Conservation (phyloP, 2,888 invertebrate genomes). For the Cheilosia pagana region DNA sequence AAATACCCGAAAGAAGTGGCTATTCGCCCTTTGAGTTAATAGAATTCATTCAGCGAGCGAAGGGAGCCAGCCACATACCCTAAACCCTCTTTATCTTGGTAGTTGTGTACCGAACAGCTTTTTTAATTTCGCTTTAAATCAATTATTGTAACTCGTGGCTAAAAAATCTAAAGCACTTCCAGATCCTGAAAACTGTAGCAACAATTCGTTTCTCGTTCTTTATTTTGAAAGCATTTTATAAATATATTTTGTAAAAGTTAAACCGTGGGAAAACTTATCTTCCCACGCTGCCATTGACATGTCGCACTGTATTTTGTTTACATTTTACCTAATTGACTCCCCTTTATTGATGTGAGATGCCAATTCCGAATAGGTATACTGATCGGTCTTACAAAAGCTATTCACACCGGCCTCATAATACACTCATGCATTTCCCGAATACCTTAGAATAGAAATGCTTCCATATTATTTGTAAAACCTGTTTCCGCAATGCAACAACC, state of each 20-base stretch:
- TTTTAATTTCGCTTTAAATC: too few species aligned
- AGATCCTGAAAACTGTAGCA: too few species aligned
- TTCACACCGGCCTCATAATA: neutral
- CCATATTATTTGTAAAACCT: conserved; percentile 17
- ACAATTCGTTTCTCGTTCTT: too few species aligned
- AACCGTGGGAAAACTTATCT: conserved; percentile 3
- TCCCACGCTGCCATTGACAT: conserved; percentile 6
- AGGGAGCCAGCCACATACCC: too few species aligned
- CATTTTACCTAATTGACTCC: neutral
- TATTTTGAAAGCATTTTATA: neutral
- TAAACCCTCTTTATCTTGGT: too few species aligned
- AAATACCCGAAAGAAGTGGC: too few species aligned
- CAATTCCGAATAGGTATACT: neutral
- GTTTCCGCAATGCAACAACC: conserved; percentile 37
- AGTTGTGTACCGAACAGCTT: too few species aligned
- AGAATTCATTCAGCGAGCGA: too few species aligned
- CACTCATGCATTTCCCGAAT: conserved; percentile 26
- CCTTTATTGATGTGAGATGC: neutral
- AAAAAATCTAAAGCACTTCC: too few species aligned
- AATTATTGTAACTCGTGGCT: too few species aligned
- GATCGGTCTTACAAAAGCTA: conserved; percentile 5
- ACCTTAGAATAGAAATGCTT: neutral
- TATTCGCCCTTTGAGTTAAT: too few species aligned
- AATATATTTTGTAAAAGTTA: neutral
- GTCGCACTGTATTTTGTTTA: neutral